Evolutionary conservation across 35 echinoderm and acorn worm species (phyloP).

Genomic region (Heliocidaris tuberculata): DNA sequence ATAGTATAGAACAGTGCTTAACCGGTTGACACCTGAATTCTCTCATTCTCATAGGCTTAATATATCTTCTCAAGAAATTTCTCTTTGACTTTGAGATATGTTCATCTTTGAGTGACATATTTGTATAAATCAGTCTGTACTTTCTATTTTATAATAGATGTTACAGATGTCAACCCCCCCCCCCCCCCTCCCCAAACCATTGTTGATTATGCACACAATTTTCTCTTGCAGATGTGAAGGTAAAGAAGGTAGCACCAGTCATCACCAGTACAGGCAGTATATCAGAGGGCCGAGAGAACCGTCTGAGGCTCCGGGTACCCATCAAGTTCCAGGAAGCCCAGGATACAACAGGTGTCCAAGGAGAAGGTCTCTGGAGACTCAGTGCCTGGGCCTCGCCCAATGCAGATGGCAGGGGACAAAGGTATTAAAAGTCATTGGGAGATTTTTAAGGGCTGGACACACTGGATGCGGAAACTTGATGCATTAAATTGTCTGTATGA

Average conservation of each 20-base stretch:
- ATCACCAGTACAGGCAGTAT: slow-evolving; percentile 46
- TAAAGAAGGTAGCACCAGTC: slow-evolving; percentile 17
- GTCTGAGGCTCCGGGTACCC: slow-evolving; percentile 51
- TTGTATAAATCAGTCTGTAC: no score
- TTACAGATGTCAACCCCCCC: no score
- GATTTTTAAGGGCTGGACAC: background rate
- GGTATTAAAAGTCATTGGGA: background rate
- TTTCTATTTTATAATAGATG: no score
- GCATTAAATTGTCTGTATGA: no score
- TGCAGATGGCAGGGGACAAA: slow-evolving; percentile 58
- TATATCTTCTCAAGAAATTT: background rate
- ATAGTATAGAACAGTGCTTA: no score
- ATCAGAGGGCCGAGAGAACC: slow-evolving; percentile 40
- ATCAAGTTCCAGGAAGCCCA: slow-evolving; percentile 61
- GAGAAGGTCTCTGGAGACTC: slow-evolving; percentile 77
- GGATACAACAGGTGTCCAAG: slow-evolving; percentile 63
- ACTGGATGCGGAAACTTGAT: no score
- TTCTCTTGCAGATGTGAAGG: slow-evolving; percentile 25
- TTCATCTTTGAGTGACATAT: no score
- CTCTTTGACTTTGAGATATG: background rate
- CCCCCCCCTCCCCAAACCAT: no score
- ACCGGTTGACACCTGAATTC: no score
- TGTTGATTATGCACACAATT: no score
- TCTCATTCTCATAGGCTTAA: no score
- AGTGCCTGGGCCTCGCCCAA: slow-evolving; percentile 74